A percentile compares a stretch with the other conserved stretches of the same genome.
These are phyloP conservation scores for Lacanobia wlatinum DNA, from an alignment of 2,888 invertebrate species.

Conservation along the genomic window DNA sequence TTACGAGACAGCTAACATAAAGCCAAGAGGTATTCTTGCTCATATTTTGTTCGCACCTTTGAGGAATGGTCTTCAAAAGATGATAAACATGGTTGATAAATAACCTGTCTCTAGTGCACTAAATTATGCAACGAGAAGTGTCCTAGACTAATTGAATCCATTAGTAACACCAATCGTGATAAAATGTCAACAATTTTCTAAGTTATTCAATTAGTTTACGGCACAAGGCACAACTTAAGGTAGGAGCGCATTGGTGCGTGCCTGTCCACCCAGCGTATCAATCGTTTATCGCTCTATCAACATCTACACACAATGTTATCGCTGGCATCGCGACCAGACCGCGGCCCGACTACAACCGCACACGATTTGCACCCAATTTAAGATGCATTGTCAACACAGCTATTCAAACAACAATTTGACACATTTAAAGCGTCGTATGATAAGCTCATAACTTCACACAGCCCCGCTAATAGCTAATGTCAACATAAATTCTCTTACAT, in stretches of 20 bases:
- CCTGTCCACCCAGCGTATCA: constrained; percentile 65
- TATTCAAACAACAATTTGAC: constrained; percentile 59
- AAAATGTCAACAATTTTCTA: constrained; percentile 26
- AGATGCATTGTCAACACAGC: constrained; percentile 58
- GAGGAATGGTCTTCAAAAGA: neutral
- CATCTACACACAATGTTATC: constrained; percentile 79
- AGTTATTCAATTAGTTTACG: constrained; percentile 47
- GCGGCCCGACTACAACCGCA: constrained; percentile 53
- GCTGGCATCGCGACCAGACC: constrained; percentile 67
- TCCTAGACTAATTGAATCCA: constrained; percentile 1
- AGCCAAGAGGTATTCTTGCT: neutral
- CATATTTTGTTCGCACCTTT: neutral
- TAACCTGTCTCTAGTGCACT: neutral
- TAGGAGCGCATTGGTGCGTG: constrained; percentile 63
- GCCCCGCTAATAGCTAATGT: constrained; percentile 59
- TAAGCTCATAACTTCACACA: constrained; percentile 50
- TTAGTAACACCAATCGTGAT: constrained; percentile 16
- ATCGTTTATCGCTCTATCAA: constrained; percentile 77
- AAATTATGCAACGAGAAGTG: neutral
- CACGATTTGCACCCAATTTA: constrained; percentile 51
- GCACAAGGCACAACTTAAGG: constrained; percentile 50
- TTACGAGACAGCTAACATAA: constrained; percentile 1
- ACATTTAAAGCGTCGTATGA: constrained; percentile 34
- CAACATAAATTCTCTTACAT: constrained; percentile 61
- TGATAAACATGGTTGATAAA: neutral